Conservation (phyloP, 2,888 invertebrate species). For the Tipula helvola region DNA sequence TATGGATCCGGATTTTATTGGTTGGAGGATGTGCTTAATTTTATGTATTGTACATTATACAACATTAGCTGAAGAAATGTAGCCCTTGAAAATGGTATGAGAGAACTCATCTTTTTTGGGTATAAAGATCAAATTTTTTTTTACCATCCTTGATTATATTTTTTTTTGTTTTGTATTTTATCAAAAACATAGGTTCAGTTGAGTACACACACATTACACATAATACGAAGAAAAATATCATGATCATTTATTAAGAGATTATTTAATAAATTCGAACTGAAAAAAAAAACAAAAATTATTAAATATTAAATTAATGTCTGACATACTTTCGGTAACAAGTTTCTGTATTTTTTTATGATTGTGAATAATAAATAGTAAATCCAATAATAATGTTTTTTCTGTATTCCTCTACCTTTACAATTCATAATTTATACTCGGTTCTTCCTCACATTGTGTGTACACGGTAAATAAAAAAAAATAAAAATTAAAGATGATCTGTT, state of each 20-base stretch:
- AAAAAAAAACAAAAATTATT: background rate
- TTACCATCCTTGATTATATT: background rate
- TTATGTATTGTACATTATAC: background rate
- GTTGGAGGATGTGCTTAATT: background rate
- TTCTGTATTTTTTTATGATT: background rate
- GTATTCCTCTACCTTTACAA: background rate
- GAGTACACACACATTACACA: background rate
- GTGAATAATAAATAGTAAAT: background rate
- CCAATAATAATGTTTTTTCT: background rate
- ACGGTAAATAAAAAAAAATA: background rate
- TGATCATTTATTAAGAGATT: background rate
- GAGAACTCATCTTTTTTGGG: background rate
- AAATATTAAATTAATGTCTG: background rate
- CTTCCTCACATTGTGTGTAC: background rate
- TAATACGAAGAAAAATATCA: background rate
- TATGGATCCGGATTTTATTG: background rate
- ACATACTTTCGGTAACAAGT: constrained; percentile 4
- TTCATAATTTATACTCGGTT: background rate
- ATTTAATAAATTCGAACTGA: background rate
- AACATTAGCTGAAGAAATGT: background rate
- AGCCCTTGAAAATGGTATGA: background rate
- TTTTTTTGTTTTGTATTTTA: background rate
- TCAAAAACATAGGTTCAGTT: background rate
- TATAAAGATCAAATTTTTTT: background rate
- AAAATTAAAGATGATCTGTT: background rate